Conservation (phyloP, 2,113 vertebrate genomes). For the Podocnemis expansa region DNA sequence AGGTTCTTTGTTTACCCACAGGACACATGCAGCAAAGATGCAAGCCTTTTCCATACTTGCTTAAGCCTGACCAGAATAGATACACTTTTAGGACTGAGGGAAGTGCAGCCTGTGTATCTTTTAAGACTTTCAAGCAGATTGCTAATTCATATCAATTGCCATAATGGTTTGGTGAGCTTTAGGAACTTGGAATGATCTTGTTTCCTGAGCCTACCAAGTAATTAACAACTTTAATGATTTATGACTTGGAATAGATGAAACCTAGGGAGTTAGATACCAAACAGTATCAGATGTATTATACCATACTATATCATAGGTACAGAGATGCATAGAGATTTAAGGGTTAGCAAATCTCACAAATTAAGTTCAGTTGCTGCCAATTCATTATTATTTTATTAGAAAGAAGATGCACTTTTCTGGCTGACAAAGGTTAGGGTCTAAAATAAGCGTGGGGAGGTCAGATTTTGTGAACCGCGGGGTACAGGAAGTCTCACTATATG, state of each 20-base stretch:
- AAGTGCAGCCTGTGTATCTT: neutral
- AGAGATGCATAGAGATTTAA: too few species aligned
- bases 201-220: neutral
- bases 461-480: neutral
- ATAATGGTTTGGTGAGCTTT: accelerated
- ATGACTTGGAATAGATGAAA: neutral
- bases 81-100: neutral
- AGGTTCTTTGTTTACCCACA: neutral
- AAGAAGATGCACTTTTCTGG: neutral
- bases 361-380: neutral
- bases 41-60: neutral
- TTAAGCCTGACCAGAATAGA: neutral
- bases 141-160: accelerated
- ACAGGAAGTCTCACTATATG: neutral
- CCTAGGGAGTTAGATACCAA: neutral
- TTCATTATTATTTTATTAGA: neutral
- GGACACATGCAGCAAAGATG: neutral
- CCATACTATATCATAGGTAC: neutral
- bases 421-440: neutral
- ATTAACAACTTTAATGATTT: neutral
- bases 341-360: neutral
- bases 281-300: neutral
- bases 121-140: accelerated
- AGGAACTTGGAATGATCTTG: neutral
- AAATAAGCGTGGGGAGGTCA: neutral